phyloP scores from a whole-genome alignment of 2,113 vertebrate species.

The human (Homo sapiens) region DNA sequence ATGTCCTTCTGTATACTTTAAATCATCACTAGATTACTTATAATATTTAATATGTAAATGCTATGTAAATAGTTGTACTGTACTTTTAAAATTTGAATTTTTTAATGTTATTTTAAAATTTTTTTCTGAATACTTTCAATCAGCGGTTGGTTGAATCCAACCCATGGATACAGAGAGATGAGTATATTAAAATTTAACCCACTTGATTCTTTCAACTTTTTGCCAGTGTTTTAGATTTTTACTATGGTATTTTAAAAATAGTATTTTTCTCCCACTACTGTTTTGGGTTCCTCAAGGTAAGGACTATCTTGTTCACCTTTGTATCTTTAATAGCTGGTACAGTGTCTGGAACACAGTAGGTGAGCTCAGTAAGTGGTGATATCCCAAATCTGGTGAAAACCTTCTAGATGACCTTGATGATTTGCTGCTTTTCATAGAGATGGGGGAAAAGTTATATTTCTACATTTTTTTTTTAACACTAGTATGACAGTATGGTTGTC shows the following conservation, averaged over 20 bases:
- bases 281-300: background rate
- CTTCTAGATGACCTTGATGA: background rate
- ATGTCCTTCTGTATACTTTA: background rate
- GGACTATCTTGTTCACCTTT: background rate
- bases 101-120: background rate
- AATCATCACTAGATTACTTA: background rate
- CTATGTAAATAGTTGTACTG: background rate
- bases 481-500: background rate
- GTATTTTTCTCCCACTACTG: background rate
- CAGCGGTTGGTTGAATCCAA: background rate
- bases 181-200: background rate
- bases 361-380: background rate
- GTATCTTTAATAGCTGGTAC: background rate
- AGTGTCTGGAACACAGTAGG: background rate
- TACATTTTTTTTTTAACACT: background rate
- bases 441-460: background rate
- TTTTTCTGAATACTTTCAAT: background rate
- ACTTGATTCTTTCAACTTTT: background rate
- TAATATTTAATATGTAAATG: background rate
- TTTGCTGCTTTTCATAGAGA: background rate
- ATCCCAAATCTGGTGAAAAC: background rate
- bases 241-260: conserved; percentile 20
- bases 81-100: background rate
- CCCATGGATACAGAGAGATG: background rate
- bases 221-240: background rate